These are phyloP conservation scores for Narcine bancroftii DNA, from an alignment of 2,113 vertebrate species.

Conservation along the genomic window DNA sequence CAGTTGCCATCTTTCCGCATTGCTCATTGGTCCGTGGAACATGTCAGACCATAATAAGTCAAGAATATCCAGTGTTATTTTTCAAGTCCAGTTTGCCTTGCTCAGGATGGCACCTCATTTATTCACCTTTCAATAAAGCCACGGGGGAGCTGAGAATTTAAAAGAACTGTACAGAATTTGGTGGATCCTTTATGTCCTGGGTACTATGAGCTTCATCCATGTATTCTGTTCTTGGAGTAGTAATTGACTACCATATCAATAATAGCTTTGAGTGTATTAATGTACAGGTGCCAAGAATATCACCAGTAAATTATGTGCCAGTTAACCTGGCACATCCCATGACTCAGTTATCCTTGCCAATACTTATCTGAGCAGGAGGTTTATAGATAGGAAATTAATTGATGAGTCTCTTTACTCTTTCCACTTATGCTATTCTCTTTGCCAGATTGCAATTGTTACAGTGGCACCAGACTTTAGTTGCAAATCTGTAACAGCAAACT, in stretches of 20 bases:
- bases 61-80: constrained; percentile 15
- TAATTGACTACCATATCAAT: background rate
- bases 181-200: background rate
- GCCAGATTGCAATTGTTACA: constrained; percentile 9
- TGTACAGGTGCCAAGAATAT: constrained; percentile 12
- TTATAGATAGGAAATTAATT: constrained; percentile 34
- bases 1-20: constrained; percentile 2
- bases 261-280: background rate
- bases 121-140: background rate
- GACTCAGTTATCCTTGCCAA: constrained; percentile 35
- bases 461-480: constrained; percentile 17
- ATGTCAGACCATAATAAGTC: constrained; percentile 19
- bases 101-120: constrained; percentile 31
- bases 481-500: constrained; percentile 21
- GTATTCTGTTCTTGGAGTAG: background rate
- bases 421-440: constrained; percentile 21
- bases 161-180: background rate
- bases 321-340: constrained; percentile 35
- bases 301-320: constrained; percentile 19
- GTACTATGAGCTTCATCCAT: background rate
- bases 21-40: background rate
- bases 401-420: constrained; percentile 34
- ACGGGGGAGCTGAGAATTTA: background rate
- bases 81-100: constrained; percentile 28
- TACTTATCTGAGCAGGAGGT: constrained; percentile 33